Conservation (phyloP, 2,888 invertebrate species). For the Agrotis segetum region DNA sequence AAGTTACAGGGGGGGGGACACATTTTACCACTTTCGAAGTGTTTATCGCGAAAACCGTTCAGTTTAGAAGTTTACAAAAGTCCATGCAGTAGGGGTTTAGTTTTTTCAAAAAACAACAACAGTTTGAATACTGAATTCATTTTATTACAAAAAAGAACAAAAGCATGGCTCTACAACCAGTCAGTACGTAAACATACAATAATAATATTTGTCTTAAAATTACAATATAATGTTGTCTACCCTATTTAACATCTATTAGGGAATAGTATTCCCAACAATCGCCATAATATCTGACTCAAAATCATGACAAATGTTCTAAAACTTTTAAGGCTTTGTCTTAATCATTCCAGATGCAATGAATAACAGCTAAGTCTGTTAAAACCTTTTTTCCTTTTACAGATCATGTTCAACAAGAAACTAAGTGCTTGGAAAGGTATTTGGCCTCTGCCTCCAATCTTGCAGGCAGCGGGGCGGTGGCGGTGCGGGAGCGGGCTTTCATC, state of each 20-base stretch:
- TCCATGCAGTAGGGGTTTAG: no score
- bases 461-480: no score
- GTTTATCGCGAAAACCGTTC: no score
- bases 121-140: constrained; percentile 66
- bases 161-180: constrained; percentile 64
- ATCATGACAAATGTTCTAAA: constrained; percentile 18
- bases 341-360: constrained; percentile 5
- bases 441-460: no score
- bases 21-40: no score
- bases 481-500: no score
- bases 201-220: constrained; percentile 72
- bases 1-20: no score
- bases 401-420: background rate
- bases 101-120: constrained; percentile 34
- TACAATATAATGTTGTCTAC: constrained; percentile 67
- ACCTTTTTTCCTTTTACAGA: background rate
- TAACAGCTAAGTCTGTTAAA: background rate
- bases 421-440: background rate
- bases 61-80: no score
- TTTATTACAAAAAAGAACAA: constrained; percentile 75
- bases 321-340: background rate
- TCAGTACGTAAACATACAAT: constrained; percentile 70
- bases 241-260: constrained; percentile 59
- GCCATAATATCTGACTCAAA: constrained; percentile 18
- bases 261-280: constrained; percentile 44